These are phyloP conservation scores for Halisarca cf. caerulea DNA, from an alignment of 37 sponge, comb jelly and placozoan species.

Conservation along the genomic window DNA sequence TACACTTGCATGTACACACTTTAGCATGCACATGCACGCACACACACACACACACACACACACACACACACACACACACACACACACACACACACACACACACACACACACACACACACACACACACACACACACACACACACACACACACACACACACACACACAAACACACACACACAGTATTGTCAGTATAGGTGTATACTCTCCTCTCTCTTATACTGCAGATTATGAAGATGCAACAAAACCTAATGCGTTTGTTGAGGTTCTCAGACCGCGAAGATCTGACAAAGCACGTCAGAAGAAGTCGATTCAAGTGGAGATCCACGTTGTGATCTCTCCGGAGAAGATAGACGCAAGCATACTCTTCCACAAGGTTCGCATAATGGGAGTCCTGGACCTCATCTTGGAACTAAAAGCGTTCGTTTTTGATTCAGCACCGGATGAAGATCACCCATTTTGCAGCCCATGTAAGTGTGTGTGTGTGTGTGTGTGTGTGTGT, in stretches of 20 bases:
- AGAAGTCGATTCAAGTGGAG: constrained; percentile 50
- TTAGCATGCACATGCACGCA: background rate
- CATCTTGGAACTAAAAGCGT: constrained; percentile 66
- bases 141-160: background rate
- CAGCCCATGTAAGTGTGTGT: background rate
- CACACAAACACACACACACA: too few relatives aligned
- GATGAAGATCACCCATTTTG: constrained; percentile 16
- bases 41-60: background rate
- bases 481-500: constrained; percentile 13
- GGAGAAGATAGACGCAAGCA: constrained; percentile 61
- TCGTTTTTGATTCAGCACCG: constrained; percentile 63
- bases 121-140: background rate
- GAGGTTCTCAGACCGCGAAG: constrained; percentile 69
- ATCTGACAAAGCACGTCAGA: background rate
- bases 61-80: too few relatives aligned
- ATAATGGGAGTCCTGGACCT: constrained; percentile 79
- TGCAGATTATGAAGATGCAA: constrained; percentile 37
- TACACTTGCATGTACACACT: background rate
- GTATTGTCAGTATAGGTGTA: background rate
- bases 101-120: too few relatives aligned
- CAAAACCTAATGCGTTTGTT: constrained; percentile 64
- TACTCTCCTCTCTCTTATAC: background rate
- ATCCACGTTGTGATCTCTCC: constrained; percentile 72
- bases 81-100: too few relatives aligned
- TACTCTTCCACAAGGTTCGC: constrained; percentile 76